phyloP scores from a whole-genome alignment of 2,797 vertebrate species.

The Mustela erminea region DNA sequence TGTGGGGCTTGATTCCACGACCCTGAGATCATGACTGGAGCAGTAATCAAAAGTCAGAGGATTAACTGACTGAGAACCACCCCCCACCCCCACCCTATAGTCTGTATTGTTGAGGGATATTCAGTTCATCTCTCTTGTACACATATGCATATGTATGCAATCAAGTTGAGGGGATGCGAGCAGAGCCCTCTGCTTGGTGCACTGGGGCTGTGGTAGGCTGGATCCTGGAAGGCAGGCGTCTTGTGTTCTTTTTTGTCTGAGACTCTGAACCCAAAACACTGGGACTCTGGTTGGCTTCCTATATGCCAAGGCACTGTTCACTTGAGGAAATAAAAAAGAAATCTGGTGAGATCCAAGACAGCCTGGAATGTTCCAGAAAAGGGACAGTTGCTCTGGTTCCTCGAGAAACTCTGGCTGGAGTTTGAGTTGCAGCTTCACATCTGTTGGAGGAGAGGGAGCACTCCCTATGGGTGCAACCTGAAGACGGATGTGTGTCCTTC shows the following conservation, averaged over 20 bases:
- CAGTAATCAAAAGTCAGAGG: not conserved
- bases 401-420: not conserved
- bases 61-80: not conserved
- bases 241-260: not conserved
- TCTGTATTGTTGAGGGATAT: not conserved
- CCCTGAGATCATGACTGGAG: not conserved
- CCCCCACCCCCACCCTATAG: fast-evolving
- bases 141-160: not conserved
- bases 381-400: not conserved
- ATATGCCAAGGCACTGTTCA: not conserved
- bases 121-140: not conserved
- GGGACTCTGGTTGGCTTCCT: not conserved
- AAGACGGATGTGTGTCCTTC: not conserved
- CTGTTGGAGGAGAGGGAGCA: not conserved
- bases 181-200: not conserved
- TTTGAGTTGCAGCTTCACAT: not conserved
- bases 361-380: not conserved
- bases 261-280: not conserved
- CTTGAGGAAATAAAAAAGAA: not conserved
- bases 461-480: not conserved
- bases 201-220: fast-evolving
- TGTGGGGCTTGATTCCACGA: not conserved
- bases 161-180: not conserved
- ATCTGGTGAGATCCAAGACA: not conserved
- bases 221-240: not conserved